Percentiles rank a stretch among this genome's conserved stretches.
Conservation (phyloP, 2,113 vertebrate genomes). For the Talpa occidentalis region DNA sequence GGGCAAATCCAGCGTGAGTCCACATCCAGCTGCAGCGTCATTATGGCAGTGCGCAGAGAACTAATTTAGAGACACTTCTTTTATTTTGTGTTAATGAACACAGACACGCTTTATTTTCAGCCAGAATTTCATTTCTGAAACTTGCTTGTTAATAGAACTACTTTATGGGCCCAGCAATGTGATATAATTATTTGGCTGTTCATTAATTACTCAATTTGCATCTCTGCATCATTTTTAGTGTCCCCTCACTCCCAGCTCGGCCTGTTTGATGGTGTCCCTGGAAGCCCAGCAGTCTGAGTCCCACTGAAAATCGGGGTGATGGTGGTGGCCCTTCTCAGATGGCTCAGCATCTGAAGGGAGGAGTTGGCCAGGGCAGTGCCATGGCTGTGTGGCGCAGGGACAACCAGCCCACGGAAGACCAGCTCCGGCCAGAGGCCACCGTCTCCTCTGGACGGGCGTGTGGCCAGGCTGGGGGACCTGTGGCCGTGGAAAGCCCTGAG, state of each 20-base stretch:
- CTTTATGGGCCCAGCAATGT: not conserved
- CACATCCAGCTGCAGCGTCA: too few species aligned
- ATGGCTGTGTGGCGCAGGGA: too few species aligned
- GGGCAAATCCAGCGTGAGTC: too few species aligned
- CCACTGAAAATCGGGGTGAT: fast-evolving
- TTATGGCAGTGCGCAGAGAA: not conserved
- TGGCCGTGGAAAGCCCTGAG: too few species aligned
- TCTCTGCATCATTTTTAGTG: not conserved
- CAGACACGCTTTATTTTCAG: not conserved
- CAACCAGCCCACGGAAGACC: too few species aligned
- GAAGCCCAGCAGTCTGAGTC: not conserved
- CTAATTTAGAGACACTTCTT: not conserved
- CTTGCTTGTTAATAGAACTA: not conserved
- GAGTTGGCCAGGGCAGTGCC: too few species aligned
- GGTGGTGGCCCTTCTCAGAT: too few species aligned
- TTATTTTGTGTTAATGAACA: not conserved
- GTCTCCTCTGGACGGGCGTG: too few species aligned
- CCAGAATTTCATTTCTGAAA: not conserved
- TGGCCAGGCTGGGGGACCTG: too few species aligned
- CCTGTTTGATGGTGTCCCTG: not conserved
- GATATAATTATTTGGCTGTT: not conserved
- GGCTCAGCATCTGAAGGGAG: too few species aligned
- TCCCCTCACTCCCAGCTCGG: not conserved
- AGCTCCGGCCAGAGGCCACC: too few species aligned
- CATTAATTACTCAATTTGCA: too few species aligned